Conservation (phyloP, 2,888 invertebrate species). For the Teleogryllus oceanicus region DNA sequence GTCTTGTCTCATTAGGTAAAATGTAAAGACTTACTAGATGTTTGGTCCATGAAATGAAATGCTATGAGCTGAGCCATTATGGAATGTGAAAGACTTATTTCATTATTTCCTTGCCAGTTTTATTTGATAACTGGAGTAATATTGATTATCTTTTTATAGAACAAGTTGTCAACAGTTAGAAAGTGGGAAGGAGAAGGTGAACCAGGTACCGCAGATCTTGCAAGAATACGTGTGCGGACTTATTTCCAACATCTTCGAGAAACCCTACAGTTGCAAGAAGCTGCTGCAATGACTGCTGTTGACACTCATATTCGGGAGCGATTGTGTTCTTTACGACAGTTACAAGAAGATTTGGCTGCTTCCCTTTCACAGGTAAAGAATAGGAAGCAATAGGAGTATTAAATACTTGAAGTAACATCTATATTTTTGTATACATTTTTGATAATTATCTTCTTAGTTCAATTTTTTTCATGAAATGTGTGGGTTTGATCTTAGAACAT, state of each 20-base stretch:
- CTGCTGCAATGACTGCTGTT: slow-evolving; percentile 53
- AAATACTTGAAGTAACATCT: too few species aligned
- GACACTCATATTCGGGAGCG: slow-evolving; percentile 55
- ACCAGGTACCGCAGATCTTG: slow-evolving; percentile 49
- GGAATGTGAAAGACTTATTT: too few species aligned
- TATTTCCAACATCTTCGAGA: slow-evolving; percentile 54
- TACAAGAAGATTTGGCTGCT: slow-evolving; percentile 54
- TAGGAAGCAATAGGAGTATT: not conserved
- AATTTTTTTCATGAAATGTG: too few species aligned
- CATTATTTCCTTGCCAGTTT: too few species aligned
- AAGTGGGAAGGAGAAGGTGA: slow-evolving; percentile 40
- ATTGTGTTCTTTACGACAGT: slow-evolving; percentile 52
- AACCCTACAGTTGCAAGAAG: slow-evolving; percentile 52
- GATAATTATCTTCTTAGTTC: too few species aligned
- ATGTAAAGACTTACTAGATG: too few species aligned
- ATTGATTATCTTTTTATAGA: slow-evolving; percentile 41
- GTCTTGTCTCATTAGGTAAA: too few species aligned
- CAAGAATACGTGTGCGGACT: slow-evolving; percentile 49
- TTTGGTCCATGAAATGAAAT: too few species aligned
- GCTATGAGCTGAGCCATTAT: too few species aligned
- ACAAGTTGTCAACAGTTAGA: slow-evolving; percentile 48
- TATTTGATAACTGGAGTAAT: too few species aligned
- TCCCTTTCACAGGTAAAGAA: slow-evolving; percentile 49
- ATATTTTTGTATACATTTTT: too few species aligned
- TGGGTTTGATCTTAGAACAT: too few species aligned